A percentile compares a stretch with the other conserved stretches of the same genome.
Conservation (phyloP, 1,140 invertebrate genomes). For the Tetranychus urticae region DNA sequence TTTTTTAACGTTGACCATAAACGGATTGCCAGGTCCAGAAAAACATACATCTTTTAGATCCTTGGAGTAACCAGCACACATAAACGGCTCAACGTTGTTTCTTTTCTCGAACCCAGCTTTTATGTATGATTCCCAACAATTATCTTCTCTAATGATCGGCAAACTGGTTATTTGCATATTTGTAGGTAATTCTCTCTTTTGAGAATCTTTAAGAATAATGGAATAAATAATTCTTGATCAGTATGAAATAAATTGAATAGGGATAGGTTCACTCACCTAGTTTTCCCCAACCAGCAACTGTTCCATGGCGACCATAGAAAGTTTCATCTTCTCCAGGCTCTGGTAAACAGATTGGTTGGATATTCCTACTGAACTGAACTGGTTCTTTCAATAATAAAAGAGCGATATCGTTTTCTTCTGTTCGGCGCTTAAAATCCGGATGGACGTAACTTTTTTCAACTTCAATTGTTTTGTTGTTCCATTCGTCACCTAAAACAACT, state of each 20-base stretch:
- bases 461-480: not conserved
- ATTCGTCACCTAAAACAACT: conserved; percentile 45
- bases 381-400: not conserved
- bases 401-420: conserved; percentile 21
- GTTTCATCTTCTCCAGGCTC: not conserved
- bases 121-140: conserved; percentile 75
- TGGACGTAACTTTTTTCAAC: conserved; percentile 52
- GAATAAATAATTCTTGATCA: not conserved
- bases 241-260: not conserved
- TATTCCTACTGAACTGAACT: not conserved
- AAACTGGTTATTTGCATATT: conserved; percentile 68
- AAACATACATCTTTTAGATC: conserved; percentile 79
- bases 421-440: conserved; percentile 32
- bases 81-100: conserved; percentile 53
- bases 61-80: conserved; percentile 75
- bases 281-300: conserved; percentile 9
- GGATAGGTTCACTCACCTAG: not conserved
- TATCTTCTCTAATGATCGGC: conserved; percentile 61
- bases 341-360: conserved; percentile 2
- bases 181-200: conserved; percentile 48
- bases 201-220: not conserved
- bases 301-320: not conserved
- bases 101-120: conserved; percentile 60
- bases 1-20: conserved; percentile 20
- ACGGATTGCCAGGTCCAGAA: conserved; percentile 17